These are phyloP conservation scores for Acanthoscelides obtectus DNA, from an alignment of 2,888 invertebrate genomes.

Conservation along the genomic window DNA sequence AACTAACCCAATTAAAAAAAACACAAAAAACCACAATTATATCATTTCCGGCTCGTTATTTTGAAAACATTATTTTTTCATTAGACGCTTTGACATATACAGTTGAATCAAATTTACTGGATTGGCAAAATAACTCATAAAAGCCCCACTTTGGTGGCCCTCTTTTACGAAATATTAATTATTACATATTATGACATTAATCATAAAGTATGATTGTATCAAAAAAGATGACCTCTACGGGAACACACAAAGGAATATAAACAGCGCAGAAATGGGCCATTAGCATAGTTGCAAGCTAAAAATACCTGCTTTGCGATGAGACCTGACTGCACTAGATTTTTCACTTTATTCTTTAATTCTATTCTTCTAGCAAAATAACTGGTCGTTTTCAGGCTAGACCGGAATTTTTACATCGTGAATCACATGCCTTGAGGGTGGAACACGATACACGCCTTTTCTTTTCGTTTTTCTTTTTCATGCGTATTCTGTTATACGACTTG, in stretches of 20 bases:
- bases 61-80: too few relatives aligned
- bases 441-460: not conserved
- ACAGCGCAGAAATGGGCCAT: not conserved
- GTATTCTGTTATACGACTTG: too few relatives aligned
- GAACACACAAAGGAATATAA: not conserved
- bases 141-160: too few relatives aligned
- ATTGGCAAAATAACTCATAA: too few relatives aligned
- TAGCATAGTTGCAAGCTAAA: not conserved
- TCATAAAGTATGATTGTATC: not conserved
- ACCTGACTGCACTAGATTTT: not conserved
- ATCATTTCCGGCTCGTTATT: too few relatives aligned
- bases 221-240: not conserved
- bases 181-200: not conserved
- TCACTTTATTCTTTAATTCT: not conserved
- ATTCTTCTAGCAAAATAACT: not conserved
- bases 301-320: not conserved
- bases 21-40: too few relatives aligned
- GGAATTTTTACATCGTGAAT: not conserved
- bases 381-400: not conserved
- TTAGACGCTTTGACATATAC: too few relatives aligned
- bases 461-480: not conserved
- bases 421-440: not conserved
- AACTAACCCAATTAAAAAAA: too few relatives aligned
- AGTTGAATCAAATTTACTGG: too few relatives aligned
- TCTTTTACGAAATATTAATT: not conserved